Percentiles rank a stretch among this genome's conserved stretches.
Evolutionary conservation across 2,113 vertebrate genomes (phyloP).

Genomic region (Crotalus horridus): DNA sequence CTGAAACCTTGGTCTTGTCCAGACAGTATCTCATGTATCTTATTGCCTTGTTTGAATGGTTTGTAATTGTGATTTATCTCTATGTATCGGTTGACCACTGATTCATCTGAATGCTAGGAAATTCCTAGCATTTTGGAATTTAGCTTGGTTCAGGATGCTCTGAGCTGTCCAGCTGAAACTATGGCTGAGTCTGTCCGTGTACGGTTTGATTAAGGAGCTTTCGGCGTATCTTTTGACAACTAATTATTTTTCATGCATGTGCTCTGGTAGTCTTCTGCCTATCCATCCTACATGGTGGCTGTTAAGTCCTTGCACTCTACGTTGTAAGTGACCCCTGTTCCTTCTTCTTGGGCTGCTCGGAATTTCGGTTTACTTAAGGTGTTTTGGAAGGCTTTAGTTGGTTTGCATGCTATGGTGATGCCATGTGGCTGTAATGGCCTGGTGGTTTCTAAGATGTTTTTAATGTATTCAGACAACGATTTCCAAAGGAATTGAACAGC

Average conservation of each 20-base stretch:
- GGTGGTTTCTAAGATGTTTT: not conserved
- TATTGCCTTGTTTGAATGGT: not conserved
- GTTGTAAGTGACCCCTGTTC: not conserved
- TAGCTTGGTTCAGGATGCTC: not conserved
- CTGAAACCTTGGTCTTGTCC: not conserved
- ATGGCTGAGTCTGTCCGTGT: not conserved
- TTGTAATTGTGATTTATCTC: not conserved
- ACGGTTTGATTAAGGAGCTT: not conserved
- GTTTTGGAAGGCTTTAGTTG: not conserved
- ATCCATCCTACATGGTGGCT: too few relatives aligned
- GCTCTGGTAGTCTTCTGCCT: too few relatives aligned
- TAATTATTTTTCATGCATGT: too few relatives aligned
- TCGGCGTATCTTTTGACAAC: not conserved
- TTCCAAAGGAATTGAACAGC: too few relatives aligned
- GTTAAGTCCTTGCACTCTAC: not conserved
- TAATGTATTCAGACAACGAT: not conserved
- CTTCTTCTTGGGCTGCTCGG: not conserved
- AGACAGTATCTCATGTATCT: not conserved
- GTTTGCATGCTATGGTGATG: not conserved
- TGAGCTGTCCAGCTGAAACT: not conserved
- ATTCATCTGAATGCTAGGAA: not conserved
- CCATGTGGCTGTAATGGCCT: not conserved
- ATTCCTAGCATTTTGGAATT: not conserved
- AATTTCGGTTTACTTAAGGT: not conserved
- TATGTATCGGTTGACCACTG: not conserved